phyloP scores from a whole-genome alignment of 2,888 invertebrate genomes.

The Drosophila ustulata region DNA sequence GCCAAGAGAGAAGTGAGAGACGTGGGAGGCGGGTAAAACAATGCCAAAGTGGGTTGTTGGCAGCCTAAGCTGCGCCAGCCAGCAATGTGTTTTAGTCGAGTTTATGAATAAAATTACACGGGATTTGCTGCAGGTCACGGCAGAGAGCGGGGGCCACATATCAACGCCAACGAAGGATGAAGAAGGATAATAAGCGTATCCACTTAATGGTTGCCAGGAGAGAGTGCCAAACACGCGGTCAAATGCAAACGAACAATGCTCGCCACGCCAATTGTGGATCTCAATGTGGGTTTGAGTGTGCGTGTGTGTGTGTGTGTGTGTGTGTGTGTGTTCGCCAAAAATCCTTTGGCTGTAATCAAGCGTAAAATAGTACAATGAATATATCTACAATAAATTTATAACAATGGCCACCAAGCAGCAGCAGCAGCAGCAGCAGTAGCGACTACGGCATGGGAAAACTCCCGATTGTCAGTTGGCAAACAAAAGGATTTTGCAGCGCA shows the following conservation, averaged over 20 bases:
- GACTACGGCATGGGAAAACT: slow-evolving; percentile 49
- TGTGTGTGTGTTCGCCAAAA: slow-evolving; percentile 52
- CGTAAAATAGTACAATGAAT: slow-evolving; percentile 83
- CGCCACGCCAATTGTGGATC: neutral
- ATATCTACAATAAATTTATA: slow-evolving; percentile 78
- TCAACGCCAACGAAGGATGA: slow-evolving; percentile 74
- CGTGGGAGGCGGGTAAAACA: slow-evolving; percentile 37
- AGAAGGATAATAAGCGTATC: slow-evolving; percentile 79
- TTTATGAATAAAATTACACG: slow-evolving; percentile 78
- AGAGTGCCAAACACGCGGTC: slow-evolving; percentile 77
- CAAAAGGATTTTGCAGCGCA: slow-evolving; percentile 65
- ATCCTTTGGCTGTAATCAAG: slow-evolving; percentile 78
- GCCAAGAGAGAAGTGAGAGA: no score
- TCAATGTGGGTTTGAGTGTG: neutral
- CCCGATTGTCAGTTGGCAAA: slow-evolving; percentile 68
- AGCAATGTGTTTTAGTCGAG: slow-evolving; percentile 62
- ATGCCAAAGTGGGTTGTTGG: slow-evolving; percentile 29
- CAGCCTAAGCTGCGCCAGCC: slow-evolving; percentile 42
- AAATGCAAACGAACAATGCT: slow-evolving; percentile 67
- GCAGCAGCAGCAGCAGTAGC: slow-evolving; percentile 1
- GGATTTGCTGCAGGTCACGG: slow-evolving; percentile 25
- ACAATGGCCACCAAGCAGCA: slow-evolving; percentile 66
- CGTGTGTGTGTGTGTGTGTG: neutral
- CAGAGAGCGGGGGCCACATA: slow-evolving; percentile 52
- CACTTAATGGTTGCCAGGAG: slow-evolving; percentile 79